Conservation (phyloP, 2,888 invertebrate genomes). For the Callyntrura sp. region DNA sequence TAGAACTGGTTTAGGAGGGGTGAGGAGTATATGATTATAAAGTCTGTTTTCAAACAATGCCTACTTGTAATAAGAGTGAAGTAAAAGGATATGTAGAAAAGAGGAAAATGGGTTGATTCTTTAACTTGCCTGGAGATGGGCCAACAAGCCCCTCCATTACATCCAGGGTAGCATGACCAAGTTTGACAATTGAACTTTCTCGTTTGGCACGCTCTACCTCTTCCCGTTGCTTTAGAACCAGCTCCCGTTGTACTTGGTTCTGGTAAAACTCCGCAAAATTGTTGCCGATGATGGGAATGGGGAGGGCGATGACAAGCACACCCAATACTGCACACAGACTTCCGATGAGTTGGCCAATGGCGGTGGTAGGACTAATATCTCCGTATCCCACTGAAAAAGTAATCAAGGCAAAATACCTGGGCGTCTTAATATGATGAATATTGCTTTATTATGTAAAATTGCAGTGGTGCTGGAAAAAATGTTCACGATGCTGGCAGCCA, state of each 20-base stretch:
- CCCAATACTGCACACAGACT: conserved; percentile 88
- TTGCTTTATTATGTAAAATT: background rate
- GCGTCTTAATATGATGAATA: too few relatives aligned
- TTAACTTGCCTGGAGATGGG: conserved; percentile 89
- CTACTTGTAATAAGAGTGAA: background rate
- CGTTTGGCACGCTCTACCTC: conserved; percentile 86
- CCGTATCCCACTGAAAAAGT: conserved; percentile 86
- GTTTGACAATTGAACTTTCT: conserved; percentile 89
- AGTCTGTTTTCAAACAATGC: background rate
- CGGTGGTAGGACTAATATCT: conserved; percentile 86
- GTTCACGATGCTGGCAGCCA: too few relatives aligned
- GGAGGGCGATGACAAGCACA: conserved; percentile 88
- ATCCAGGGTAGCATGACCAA: conserved; percentile 99
- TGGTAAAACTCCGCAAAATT: conserved; percentile 88
- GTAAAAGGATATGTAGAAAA: conserved; percentile 1
- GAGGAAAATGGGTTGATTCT: conserved; percentile 2
- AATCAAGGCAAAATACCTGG: too few relatives aligned
- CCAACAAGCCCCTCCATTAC: conserved; percentile 98
- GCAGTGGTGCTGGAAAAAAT: background rate
- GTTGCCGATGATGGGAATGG: conserved; percentile 88
- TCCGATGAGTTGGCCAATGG: conserved; percentile 87
- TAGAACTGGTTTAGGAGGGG: background rate
- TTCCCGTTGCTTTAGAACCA: conserved; percentile 87
- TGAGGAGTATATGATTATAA: background rate
- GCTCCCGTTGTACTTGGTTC: conserved; percentile 87